phyloP scores from a whole-genome alignment of 2,113 vertebrate species.

The Gymnogyps californianus region DNA sequence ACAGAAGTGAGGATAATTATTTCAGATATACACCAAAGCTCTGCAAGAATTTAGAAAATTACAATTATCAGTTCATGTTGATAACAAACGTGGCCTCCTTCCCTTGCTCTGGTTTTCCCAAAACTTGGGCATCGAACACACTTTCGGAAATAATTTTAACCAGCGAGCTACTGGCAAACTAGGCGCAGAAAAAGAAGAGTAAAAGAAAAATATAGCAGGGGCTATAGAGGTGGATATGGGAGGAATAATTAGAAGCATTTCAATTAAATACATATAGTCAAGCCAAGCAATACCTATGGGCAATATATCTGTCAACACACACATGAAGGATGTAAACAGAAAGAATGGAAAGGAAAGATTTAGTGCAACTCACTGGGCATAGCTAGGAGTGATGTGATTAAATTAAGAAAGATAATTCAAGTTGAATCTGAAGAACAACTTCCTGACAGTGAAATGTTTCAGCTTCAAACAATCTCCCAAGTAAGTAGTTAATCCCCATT shows the following conservation, averaged over 20 bases:
- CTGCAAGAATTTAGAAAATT: background rate
- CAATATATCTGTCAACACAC: slow-evolving; percentile 45
- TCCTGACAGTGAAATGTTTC: slow-evolving; percentile 50
- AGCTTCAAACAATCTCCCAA: slow-evolving; percentile 41
- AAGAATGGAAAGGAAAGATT: slow-evolving; percentile 36
- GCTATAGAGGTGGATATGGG: background rate
- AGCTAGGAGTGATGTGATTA: slow-evolving; percentile 62
- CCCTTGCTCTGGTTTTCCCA: background rate
- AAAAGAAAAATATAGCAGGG: background rate
- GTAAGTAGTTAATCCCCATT: slow-evolving; percentile 37
- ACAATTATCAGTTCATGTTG: background rate
- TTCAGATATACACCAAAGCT: background rate
- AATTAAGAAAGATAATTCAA: slow-evolving; percentile 55
- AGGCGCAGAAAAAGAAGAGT: background rate
- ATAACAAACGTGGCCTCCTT: background rate
- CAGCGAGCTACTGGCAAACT: background rate
- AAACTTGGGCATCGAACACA: background rate
- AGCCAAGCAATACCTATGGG: slow-evolving; percentile 43
- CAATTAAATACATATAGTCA: slow-evolving; percentile 25
- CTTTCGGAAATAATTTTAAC: background rate
- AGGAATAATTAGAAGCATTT: slow-evolving; percentile 44
- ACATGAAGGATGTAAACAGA: slow-evolving; percentile 52
- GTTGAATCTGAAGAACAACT: slow-evolving; percentile 35
- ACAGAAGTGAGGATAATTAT: background rate
- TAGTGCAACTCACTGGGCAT: slow-evolving; percentile 45